These are phyloP conservation scores for Bovichtus diacanthus DNA, from an alignment of 2,797 vertebrate genomes.

Conservation along the genomic window DNA sequence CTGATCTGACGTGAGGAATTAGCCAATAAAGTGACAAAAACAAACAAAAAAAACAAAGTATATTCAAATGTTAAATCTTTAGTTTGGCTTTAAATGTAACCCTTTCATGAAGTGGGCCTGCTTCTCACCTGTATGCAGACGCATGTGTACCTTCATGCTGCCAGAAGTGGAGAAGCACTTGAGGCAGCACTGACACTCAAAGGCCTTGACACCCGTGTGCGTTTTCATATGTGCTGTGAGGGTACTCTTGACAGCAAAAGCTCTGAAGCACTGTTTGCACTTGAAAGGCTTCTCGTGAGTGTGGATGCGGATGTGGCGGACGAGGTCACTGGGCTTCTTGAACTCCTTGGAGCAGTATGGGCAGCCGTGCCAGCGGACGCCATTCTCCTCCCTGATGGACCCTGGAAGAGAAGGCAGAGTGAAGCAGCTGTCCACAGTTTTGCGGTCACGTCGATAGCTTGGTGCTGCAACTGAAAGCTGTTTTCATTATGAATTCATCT, in stretches of 20 bases:
- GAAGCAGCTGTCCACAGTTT: neutral
- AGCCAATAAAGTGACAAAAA: slow-evolving; percentile 18
- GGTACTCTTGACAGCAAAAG: slow-evolving; percentile 98
- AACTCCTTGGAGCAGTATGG: slow-evolving; percentile 98
- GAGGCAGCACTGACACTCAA: slow-evolving; percentile 95
- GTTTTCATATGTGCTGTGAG: slow-evolving; percentile 99
- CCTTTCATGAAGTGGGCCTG: slow-evolving; percentile 1
- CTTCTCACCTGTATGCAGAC: slow-evolving; percentile 94
- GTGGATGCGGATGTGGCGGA: slow-evolving; percentile 98
- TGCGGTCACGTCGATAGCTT: neutral
- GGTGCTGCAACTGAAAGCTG: neutral
- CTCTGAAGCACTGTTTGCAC: slow-evolving; percentile 98
- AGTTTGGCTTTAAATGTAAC: slow-evolving; percentile 20
- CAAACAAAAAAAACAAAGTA: too few relatives aligned
- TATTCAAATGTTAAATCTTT: neutral
- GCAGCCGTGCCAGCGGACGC: slow-evolving; percentile 97
- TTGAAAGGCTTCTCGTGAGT: slow-evolving; percentile 99
- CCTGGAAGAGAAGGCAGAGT: slow-evolving; percentile 79
- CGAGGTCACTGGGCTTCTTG: slow-evolving; percentile 98
- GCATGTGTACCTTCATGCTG: slow-evolving; percentile 99
- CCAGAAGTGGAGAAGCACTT: slow-evolving; percentile 99
- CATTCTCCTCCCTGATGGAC: slow-evolving; percentile 95
- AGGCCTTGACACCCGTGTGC: slow-evolving; percentile 97
- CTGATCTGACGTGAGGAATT: neutral
- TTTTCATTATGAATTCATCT: neutral